These are phyloP conservation scores for Tachina grossa DNA, from an alignment of 2,888 invertebrate species.

Conservation along the genomic window DNA sequence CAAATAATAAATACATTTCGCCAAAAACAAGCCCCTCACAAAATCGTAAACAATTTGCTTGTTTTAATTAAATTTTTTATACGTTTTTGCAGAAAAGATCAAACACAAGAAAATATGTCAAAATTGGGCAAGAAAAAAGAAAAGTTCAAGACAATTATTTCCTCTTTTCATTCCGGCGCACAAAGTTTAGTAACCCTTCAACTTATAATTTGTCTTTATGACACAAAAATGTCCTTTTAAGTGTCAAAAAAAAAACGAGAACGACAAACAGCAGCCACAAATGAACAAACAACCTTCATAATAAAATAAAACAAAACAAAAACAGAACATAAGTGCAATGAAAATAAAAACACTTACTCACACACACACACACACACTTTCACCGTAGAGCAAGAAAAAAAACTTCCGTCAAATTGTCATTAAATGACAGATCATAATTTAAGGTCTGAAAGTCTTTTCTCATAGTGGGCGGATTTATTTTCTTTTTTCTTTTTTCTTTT, in stretches of 20 bases:
- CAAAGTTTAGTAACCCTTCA: constrained; percentile 69
- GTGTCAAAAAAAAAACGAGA: constrained; percentile 62
- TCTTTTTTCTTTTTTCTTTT: not conserved
- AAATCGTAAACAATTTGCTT: constrained; percentile 24
- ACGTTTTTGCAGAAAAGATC: not conserved
- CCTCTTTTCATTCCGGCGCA: constrained; percentile 3
- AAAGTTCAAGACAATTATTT: constrained; percentile 52
- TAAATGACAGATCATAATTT: constrained; percentile 70
- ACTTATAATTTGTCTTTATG: constrained; percentile 70
- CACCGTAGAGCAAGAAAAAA: constrained; percentile 8
- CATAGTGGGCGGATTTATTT: constrained; percentile 64
- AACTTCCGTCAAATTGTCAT: constrained; percentile 70
- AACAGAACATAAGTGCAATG: constrained; percentile 30
- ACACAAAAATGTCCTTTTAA: constrained; percentile 67
- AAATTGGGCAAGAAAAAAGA: constrained; percentile 13
- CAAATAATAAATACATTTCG: not conserved
- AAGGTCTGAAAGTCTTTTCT: constrained; percentile 50
- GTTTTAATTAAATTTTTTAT: not conserved
- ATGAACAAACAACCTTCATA: constrained; percentile 59
- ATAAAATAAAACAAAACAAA: constrained; percentile 10
- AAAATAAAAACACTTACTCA: constrained; percentile 14
- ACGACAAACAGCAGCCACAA: constrained; percentile 42
- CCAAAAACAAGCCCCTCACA: not conserved
- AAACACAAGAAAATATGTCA: constrained; percentile 5
- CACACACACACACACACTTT: not conserved